Evolutionary conservation across 2,888 invertebrate species (phyloP), one percentile per base, ranked within the genome.

Genomic region (Drosophila histrio): DNA sequence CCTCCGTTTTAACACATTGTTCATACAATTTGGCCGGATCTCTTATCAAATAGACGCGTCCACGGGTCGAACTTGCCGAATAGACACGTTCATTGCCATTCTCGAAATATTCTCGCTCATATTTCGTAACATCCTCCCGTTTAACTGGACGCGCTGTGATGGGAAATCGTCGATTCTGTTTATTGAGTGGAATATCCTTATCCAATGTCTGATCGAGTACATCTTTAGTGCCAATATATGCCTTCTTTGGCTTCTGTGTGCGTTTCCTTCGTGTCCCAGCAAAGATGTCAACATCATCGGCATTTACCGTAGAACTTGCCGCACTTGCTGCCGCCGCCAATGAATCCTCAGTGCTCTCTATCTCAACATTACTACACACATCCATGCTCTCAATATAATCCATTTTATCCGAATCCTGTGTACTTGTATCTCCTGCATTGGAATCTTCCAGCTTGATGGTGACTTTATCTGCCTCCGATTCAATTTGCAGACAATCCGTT

Each of bases 21-120:
- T 86, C 73, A 24, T 72, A 72, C 2, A 82, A 24, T 28, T 86
- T 83, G 11, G 66, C 49, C 24, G 70, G 43, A 44, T 90, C 88
- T 13, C 82, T 87, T 2, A 96, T 95, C 54, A 97, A 92, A 89
- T 96, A 96, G 32, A 97, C 93, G 91, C 95, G 96, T 0, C 96
- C 95, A 70, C 93, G 93, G 0, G 95, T 93, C 6, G 93, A 94
- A 26, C 92, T 91, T 0, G 94, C 92, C 0, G 96, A 95, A 89
- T 95, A 96, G 21, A 96, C 90, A 87, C 95, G 93, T 72, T 94
- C 94, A 2, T 94, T 92, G 9, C 95, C 95, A 81, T 94, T 94
- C 49, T 95, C 94, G 21, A 94, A 93, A 69, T 93, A 93, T 91
- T 96, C 96, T 57, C 94, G 93, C 89, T 95, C 95, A 3, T 94